Conservation (phyloP, 23 tunicate species). For the Ciona savignyi region DNA sequence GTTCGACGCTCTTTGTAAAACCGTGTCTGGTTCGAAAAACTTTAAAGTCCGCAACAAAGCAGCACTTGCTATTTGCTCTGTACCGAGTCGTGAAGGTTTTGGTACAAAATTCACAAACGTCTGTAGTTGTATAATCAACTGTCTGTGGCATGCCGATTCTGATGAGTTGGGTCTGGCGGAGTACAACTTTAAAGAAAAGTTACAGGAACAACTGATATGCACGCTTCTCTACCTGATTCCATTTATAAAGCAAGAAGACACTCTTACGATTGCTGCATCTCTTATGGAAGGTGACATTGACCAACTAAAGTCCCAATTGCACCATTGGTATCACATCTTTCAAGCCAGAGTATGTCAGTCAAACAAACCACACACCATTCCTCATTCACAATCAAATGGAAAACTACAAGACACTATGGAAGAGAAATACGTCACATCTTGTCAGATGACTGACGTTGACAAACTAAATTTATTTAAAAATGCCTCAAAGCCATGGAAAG, state of each 20-base stretch:
- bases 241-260: conserved; percentile 15
- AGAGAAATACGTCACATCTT: neutral
- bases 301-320: neutral
- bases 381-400: neutral
- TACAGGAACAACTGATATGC: conserved; percentile 49
- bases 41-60: conserved; percentile 82
- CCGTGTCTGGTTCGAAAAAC: conserved; percentile 61
- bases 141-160: neutral
- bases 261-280: neutral
- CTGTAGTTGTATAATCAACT: conserved; percentile 17
- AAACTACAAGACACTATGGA: neutral
- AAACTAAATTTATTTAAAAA: conserved; percentile 2
- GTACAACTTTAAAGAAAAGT: conserved; percentile 60
- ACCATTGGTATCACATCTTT: neutral
- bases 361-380: neutral
- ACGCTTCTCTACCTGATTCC: conserved; percentile 46
- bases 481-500: neutral
- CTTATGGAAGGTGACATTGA: neutral
- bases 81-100: conserved; percentile 14
- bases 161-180: conserved; percentile 28
- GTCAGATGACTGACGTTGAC: neutral
- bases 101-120: conserved; percentile 32
- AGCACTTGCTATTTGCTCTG: conserved; percentile 57
- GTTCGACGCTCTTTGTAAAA: conserved; percentile 30
- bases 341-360: neutral